Percentiles rank a stretch among this genome's conserved stretches.
These are phyloP conservation scores for Scalopus aquaticus DNA, from an alignment of 2,113 vertebrate genomes.

Conservation along the genomic window DNA sequence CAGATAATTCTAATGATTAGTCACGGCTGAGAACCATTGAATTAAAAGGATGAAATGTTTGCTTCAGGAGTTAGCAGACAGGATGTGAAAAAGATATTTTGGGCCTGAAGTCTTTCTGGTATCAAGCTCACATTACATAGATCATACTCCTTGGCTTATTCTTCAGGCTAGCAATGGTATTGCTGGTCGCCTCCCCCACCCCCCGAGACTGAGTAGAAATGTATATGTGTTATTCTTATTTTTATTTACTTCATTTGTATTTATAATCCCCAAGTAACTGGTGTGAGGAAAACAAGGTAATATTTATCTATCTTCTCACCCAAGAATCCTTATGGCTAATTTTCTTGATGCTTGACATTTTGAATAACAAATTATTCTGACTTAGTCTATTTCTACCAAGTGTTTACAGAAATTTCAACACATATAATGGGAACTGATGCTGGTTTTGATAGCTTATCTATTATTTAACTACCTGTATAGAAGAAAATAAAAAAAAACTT, in stretches of 20 bases:
- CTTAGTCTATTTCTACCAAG: not conserved
- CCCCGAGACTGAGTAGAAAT: not conserved
- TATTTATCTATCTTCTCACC: not conserved
- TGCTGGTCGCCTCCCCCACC: not conserved
- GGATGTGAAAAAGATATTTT: conserved; percentile 23
- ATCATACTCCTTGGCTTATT: not conserved
- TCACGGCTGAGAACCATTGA: not conserved
- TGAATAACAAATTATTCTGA: conserved; percentile 28
- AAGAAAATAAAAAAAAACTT: conserved; percentile 30
- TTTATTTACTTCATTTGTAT: not conserved
- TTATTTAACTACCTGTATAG: conserved; percentile 34
- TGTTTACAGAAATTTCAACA: conserved; percentile 30
- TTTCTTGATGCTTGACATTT: conserved; percentile 49
- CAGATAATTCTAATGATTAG: conserved; percentile 32
- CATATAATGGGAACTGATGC: conserved; percentile 47
- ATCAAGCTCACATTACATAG: not conserved
- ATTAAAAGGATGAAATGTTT: conserved; percentile 22
- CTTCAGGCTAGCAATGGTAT: not conserved
- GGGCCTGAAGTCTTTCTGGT: not conserved
- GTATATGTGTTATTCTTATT: not conserved
- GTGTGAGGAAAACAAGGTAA: not conserved
- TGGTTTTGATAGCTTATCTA: conserved; percentile 41
- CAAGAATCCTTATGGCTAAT: not conserved
- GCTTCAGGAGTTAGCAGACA: not conserved
- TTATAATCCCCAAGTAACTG: conserved; percentile 15